Percentiles rank a stretch among this genome's conserved stretches.
These are phyloP conservation scores for Geophilus truncorum DNA, from an alignment of 2,888 invertebrate species.

Conservation along the genomic window DNA sequence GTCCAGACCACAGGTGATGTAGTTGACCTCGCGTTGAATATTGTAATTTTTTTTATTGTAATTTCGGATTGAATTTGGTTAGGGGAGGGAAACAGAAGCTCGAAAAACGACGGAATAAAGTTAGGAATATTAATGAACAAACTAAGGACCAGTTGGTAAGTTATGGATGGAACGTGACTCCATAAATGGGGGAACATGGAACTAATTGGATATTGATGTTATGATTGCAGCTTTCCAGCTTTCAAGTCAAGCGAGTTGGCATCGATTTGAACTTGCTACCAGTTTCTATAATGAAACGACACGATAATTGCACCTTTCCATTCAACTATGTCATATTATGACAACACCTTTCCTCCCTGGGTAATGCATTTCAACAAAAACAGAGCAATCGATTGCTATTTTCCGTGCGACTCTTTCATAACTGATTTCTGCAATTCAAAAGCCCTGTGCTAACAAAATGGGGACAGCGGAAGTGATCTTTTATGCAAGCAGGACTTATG, in stretches of 20 bases:
- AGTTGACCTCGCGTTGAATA: not conserved
- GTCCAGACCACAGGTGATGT: not conserved
- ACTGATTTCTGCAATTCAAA: too few species aligned
- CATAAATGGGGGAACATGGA: not conserved
- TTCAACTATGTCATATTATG: not conserved
- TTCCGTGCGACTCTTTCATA: too few species aligned
- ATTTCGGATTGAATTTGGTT: too few species aligned
- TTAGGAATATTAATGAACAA: not conserved
- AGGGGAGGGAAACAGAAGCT: slow-evolving; percentile 19
- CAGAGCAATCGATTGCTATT: too few species aligned
- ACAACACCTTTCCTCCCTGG: not conserved
- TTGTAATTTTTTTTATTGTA: not conserved
- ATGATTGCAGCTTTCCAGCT: not conserved
- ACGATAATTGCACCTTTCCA: not conserved
- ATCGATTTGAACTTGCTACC: slow-evolving; percentile 1
- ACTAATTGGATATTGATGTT: slow-evolving; percentile 20
- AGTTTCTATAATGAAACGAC: not conserved
- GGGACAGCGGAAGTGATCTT: too few species aligned
- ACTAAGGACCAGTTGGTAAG: not conserved
- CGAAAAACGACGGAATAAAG: not conserved
- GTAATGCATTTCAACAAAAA: too few species aligned
- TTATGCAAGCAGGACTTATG: too few species aligned
- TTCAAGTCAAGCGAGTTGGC: not conserved
- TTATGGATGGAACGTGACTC: not conserved
- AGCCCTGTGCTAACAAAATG: too few species aligned